Evolutionary conservation across 2,113 vertebrate genomes (phyloP), one percentile per base, ranked within the genome.

Genomic region (Salvelinus sp.): DNA sequence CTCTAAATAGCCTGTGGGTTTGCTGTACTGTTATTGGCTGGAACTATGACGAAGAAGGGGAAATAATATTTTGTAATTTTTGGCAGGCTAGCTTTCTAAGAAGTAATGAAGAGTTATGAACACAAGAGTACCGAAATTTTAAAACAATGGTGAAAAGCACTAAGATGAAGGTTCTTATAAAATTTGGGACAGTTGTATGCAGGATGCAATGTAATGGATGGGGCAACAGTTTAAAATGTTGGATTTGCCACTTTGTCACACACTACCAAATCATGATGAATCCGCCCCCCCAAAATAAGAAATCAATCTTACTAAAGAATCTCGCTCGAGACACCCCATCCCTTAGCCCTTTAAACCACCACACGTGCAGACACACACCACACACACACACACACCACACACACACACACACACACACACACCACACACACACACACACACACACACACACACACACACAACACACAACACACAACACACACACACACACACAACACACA

Each of bases 1-100:
- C 70, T 23, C 18, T 58, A 58, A 12, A 83, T 74, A 76, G 72
- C 70, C 77, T 28, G 72, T 20, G 60, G 66, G 69, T 74, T 78
- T 69, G 71, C 81, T 86, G 7, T 77, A 73, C 64, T 25, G 62
- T 50, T 65, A 22, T 22, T 72, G 58, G 71, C 60, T 68, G 7
- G 57, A 69, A 27, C 18, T 23, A 57, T 73, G 30, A 81, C 25
- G 74, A 2, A 50, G 25, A 58, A 74, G 3, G 71, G 30, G 38
- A 2, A 22, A 70, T 27, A 68, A 63, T 70, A 79, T 50, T 44
- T 44, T 38, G 6, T 20, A 1, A 6, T 18, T 33, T 22, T 38
- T 38, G 38, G 7, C 38, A 9, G 7, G 38, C 7, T 60, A 18
- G 66, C 13, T 25, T 65, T 44, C 50, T 13, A 13, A 68, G 28